Evolutionary conservation across 37 sponge, comb jelly and placozoan species (phyloP), one percentile per base, ranked within the genome.

Genomic region (Tethya wilhelma): DNA sequence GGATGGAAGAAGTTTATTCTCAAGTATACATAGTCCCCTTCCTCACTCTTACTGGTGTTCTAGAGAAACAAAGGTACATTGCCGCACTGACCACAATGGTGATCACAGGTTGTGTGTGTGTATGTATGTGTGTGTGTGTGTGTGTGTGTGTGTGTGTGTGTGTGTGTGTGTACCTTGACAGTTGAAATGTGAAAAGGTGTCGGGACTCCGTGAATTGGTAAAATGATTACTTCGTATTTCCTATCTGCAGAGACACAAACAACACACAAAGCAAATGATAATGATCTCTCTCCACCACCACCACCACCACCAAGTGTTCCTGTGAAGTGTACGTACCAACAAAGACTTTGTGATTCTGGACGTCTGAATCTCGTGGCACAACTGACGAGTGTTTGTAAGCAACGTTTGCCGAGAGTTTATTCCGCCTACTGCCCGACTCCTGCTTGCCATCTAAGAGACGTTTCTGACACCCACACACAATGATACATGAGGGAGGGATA

Each of bases 11-110:
- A 90, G 71, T 98, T 98, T 38, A 94, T 84, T 29, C 99, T 82
- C 20, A 98, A 82, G 79, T 98, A 98, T 20, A 76, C 79, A 66
- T 91, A 96, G 66, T 91, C 91, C 25, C 99, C 99, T 71, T 98
- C 97, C 46, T 96, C 99, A 81, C 93, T 96, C 64, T 91, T 89
- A 73, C 99, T 96, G 77, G 91, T 85, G 72, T 93, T 98, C 97
- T 93, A 63, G n/a, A 58, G 2, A n/a, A 58, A 9, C 4, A n/a
- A 58, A 58, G 26, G 12, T 14, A 58, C n/a, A n/a, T n/a, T n/a
- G n/a, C n/a, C n/a, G n/a, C n/a, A n/a, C n/a, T n/a, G n/a, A n/a
- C n/a, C n/a, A n/a, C n/a, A n/a, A n/a, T n/a, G n/a, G n/a, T n/a
- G n/a, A n/a, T n/a, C n/a, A n/a, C n/a, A n/a, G n/a, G n/a, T n/a